A percentile compares a stretch with the other conserved stretches of the same genome.
These are phyloP conservation scores for Vipera latastei DNA, from an alignment of 2,797 vertebrate species.

Conservation along the genomic window DNA sequence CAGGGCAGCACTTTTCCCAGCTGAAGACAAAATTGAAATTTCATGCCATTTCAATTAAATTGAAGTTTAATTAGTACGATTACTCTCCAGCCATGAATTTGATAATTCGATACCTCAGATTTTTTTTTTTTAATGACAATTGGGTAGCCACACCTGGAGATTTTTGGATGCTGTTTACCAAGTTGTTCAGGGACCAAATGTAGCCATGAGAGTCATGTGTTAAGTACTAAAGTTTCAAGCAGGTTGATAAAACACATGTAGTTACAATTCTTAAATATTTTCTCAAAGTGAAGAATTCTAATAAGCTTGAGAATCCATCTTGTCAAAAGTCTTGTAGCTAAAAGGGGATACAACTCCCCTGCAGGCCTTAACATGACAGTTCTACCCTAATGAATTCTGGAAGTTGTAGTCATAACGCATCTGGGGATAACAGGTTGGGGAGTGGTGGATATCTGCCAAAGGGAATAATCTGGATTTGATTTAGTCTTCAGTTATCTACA, in stretches of 20 bases:
- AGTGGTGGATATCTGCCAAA: background rate
- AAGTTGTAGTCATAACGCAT: background rate
- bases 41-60: background rate
- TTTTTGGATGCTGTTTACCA: background rate
- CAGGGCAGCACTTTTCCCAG: background rate
- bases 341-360: background rate
- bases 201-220: background rate
- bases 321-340: background rate
- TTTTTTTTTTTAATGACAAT: background rate
- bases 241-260: background rate
- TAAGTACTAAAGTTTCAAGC: background rate
- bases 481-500: slow-evolving; percentile 77
- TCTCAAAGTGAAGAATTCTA: background rate
- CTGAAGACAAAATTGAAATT: background rate
- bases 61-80: background rate
- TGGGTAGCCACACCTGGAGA: background rate
- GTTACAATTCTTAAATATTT: background rate
- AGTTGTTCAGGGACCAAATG: background rate
- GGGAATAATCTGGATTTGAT: slow-evolving; percentile 35
- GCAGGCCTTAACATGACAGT: background rate
- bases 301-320: background rate
- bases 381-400: background rate
- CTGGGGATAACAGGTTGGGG: background rate
- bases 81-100: background rate
- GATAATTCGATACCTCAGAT: background rate